Base-by-base conservation (phyloP, 1,140 invertebrate genomes). In the Aphaenogaster floridana region DNA sequence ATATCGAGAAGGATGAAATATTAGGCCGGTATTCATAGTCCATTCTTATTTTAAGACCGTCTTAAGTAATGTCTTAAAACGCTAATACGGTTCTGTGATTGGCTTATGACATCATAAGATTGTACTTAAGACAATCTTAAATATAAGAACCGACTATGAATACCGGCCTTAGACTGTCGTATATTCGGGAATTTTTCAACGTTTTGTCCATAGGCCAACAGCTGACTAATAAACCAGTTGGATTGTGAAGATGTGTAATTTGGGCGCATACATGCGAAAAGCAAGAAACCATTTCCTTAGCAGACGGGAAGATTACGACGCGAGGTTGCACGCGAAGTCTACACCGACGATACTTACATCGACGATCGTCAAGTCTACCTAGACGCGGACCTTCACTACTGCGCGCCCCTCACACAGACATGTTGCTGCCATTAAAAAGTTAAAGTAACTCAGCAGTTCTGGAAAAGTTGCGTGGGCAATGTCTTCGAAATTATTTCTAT, bases 311-410 rank as follows among this genome's bases (percentile, higher is more conserved):
- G 39, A 72, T 89, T 77, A 63, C 39, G 28, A 71, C 45, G 86
- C 77, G 84, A 89, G 15, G 17, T 84, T 48, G 80, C 80, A 84
- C 80, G 68, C 80, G 34, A 84, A 74, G 80, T 61, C 68, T 61
- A 17, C 21, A 45, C 57, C 9, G 11, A 21, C 42, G 71, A 39
- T 42, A 63, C 34, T 63, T 50, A 52, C 59, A 34, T 34, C 50
- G 11, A n/a, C 36, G 4, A 68, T 21, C 13, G 57, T 64, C 69
- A 13, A 17, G 81, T 54, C 89, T 61, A 88, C 64, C 28, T 36
- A 78, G 2, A 80, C 88, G 11, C 45, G 21, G 71, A 59, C 77
- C 50, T 78, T 34, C 57, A 39, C 77, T 66, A 90, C 89, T 87
- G 63, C 7, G 15, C 69, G n/a, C 69, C 45, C 13, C 42, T 61